Evolutionary conservation across 2,797 vertebrate species (phyloP).

Genomic region (Rhinogobio ventralis): DNA sequence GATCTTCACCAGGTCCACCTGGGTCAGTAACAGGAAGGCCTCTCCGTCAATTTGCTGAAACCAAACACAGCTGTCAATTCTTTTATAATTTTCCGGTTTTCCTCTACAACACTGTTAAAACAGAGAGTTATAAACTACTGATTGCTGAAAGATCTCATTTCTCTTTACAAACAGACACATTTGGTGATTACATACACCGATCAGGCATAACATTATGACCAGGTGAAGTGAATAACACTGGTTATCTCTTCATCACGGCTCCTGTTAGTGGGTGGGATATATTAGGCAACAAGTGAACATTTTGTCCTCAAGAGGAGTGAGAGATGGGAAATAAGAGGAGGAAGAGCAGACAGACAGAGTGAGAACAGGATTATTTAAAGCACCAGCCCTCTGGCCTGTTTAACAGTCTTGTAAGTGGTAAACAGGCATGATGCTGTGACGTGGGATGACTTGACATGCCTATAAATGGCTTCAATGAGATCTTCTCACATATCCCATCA

Average conservation of each 20-base stretch:
- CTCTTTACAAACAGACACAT: neutral
- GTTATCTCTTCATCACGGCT: too few species aligned
- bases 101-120: too few species aligned
- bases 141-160: neutral
- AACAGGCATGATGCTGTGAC: slow-evolving; percentile 18
- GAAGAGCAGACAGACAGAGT: neutral
- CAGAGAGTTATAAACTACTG: neutral
- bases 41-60: slow-evolving; percentile 87
- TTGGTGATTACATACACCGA: neutral
- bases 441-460: slow-evolving; percentile 22
- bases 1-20: slow-evolving; percentile 88
- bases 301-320: neutral
- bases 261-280: too few species aligned
- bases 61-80: neutral
- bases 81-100: too few species aligned
- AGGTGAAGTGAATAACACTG: too few species aligned
- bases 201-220: too few species aligned
- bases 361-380: slow-evolving; percentile 26
- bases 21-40: slow-evolving; percentile 87
- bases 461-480: slow-evolving; percentile 18
- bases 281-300: too few species aligned
- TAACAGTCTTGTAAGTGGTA: slow-evolving; percentile 16
- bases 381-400: neutral
- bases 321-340: neutral
- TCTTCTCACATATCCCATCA: slow-evolving; percentile 20